Evolutionary conservation across 92 coral and sea anemone genomes (phyloP), one percentile per base, ranked within the genome.

Genomic region (Ricordea florida): DNA sequence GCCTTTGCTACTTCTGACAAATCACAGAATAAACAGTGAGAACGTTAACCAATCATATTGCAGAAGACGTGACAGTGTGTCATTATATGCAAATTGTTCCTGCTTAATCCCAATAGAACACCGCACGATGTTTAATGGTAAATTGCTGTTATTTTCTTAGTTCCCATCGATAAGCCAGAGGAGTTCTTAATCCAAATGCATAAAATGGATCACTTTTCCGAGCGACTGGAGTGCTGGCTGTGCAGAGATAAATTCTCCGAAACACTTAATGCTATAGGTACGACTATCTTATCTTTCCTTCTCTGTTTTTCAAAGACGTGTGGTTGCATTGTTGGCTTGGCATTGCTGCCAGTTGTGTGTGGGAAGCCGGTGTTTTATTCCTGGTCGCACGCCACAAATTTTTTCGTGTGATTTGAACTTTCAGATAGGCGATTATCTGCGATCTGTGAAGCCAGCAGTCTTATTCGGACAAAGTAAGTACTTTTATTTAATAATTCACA

Each of bases 221-320:
- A 96, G 49, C 86, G 99, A 21, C 85, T 96, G 57, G 99, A 96
- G 53, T 89, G 96, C 46, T 96, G 99, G 99, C 69, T 96, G 44
- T 92, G 75, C 83, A 90, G 86, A 61, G 93, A 96, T 24, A 88
- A 84, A 53, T 92, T 92, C 70, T 66, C 91, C 13, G 99, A 96
- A 47, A 73, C 86, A 6, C 31, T 86, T 3, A 80, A 69, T 35
- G 89, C 84, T 50, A 87, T 96, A 63, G 94, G 99, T 96, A 69
- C 33, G 89, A 25, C 10, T 8, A 26, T 13, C 8, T 10, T n/a
- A 35, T 0, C 17, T 15, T 8, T 2, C 10, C 8, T 35, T 1
- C 2, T n/a, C 10, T 23, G 29, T 10, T 13, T 31, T 38, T 62
- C 5, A 14, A 44, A 14, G 5, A 0, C 6, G 15, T 5, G 15